These are phyloP conservation scores for Aphelenchoides bicaudatus DNA, from an alignment of 2,888 invertebrate species.

Conservation along the genomic window DNA sequence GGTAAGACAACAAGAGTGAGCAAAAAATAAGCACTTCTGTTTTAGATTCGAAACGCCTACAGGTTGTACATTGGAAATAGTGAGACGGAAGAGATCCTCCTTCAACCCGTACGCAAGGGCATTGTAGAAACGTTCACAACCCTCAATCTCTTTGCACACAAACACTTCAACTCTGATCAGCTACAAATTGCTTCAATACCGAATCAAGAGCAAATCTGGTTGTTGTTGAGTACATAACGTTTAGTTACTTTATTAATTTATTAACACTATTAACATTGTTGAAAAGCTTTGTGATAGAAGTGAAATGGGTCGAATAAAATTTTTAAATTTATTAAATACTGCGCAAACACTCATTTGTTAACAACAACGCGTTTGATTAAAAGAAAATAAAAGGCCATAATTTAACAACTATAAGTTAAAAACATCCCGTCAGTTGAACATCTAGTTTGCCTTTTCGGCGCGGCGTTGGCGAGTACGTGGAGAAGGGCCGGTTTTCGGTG, in stretches of 20 bases:
- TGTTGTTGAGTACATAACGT: slow-evolving; percentile 41
- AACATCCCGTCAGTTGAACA: no score
- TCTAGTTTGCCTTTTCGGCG: slow-evolving; percentile 47
- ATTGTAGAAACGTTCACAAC: slow-evolving; percentile 82
- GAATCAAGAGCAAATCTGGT: slow-evolving; percentile 84
- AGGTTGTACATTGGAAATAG: slow-evolving; percentile 89
- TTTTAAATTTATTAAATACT: no score
- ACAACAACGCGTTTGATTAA: no score
- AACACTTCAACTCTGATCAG: slow-evolving; percentile 78
- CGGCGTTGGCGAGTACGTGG: slow-evolving; percentile 41
- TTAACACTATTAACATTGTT: no score
- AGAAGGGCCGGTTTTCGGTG: slow-evolving; percentile 50
- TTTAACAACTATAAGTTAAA: no score
- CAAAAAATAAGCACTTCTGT: background rate
- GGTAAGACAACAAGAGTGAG: no score
- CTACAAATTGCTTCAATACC: slow-evolving; percentile 81
- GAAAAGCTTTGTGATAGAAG: no score
- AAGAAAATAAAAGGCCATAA: no score
- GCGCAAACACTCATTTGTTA: no score
- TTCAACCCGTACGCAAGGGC: slow-evolving; percentile 82
- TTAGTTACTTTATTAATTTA: background rate
- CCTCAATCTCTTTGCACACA: slow-evolving; percentile 72
- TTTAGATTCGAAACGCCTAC: slow-evolving; percentile 71
- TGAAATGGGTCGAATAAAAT: no score
- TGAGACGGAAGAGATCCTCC: slow-evolving; percentile 93